These are phyloP conservation scores for Mohoua ochrocephala DNA, from an alignment of 2,113 vertebrate genomes.

Conservation along the genomic window DNA sequence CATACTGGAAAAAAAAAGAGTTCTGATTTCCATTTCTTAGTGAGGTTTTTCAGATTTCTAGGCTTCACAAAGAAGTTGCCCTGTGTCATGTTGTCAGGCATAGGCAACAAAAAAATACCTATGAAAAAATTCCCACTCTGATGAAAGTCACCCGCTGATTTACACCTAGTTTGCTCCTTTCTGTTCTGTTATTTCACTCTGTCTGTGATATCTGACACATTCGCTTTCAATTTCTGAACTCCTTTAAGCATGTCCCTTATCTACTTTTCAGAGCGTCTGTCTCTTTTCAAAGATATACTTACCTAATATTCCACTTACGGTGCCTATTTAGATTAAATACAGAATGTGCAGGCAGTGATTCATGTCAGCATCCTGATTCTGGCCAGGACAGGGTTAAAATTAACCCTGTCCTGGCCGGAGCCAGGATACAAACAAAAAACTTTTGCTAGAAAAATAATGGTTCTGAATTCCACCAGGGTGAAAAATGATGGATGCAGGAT, in stretches of 20 bases:
- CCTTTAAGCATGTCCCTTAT: background rate
- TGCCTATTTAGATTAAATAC: background rate
- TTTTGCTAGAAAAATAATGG: background rate
- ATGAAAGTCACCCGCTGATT: background rate
- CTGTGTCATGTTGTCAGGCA: rapidly evolving
- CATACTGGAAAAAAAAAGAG: background rate
- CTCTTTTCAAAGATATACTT: background rate
- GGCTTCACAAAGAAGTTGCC: background rate
- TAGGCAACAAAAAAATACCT: background rate
- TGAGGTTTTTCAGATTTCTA: background rate
- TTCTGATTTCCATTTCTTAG: background rate
- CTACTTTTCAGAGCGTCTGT: background rate
- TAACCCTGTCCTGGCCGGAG: background rate
- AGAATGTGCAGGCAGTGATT: background rate
- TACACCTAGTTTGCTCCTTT: background rate
- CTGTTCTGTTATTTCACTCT: background rate
- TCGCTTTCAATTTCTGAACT: background rate
- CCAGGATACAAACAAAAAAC: background rate
- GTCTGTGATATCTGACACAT: background rate
- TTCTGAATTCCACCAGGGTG: background rate
- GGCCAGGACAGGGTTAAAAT: background rate
- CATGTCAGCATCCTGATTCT: background rate
- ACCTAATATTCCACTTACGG: background rate
- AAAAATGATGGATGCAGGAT: background rate
- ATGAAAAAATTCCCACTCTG: background rate